phyloP scores from a whole-genome alignment of 2,113 vertebrate genomes.

The Eretmodus cyanostictus region DNA sequence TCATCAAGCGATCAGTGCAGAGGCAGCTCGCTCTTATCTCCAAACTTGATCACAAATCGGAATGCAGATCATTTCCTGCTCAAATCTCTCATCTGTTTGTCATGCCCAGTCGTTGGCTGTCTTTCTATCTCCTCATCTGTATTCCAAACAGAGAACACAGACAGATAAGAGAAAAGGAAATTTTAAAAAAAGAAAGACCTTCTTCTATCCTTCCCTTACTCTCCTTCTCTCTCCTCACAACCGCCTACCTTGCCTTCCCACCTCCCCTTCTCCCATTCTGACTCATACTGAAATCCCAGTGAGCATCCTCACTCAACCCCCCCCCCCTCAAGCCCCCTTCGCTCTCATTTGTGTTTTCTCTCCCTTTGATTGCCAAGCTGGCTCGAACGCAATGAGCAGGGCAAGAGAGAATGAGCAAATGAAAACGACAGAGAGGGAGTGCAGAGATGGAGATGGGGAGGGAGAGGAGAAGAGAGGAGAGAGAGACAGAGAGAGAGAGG shows the following conservation, averaged over 20 bases:
- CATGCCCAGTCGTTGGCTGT: slow-evolving; percentile 35
- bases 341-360: slow-evolving; percentile 71
- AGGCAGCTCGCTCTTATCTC: neutral
- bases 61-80: slow-evolving; percentile 34
- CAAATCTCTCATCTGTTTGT: slow-evolving; percentile 30
- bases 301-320: slow-evolving; percentile 12
- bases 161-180: slow-evolving; percentile 42
- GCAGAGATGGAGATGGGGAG: neutral
- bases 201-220: slow-evolving; percentile 31
- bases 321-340: slow-evolving; percentile 17
- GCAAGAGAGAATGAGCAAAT: slow-evolving; percentile 53
- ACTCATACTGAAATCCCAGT: slow-evolving; percentile 70
- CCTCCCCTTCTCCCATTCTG: slow-evolving; percentile 64
- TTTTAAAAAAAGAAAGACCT: neutral
- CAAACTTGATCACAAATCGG: neutral
- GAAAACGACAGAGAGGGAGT: slow-evolving; percentile 27
- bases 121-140: slow-evolving; percentile 54
- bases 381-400: slow-evolving; percentile 58
- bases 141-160: slow-evolving; percentile 62
- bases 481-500: neutral
- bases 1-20: neutral
- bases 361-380: slow-evolving; percentile 70
- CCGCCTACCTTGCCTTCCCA: slow-evolving; percentile 60
- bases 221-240: slow-evolving; percentile 47
- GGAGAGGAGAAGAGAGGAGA: neutral